Conservation (phyloP, 2,113 vertebrate species). For the Antigone vipio region DNA sequence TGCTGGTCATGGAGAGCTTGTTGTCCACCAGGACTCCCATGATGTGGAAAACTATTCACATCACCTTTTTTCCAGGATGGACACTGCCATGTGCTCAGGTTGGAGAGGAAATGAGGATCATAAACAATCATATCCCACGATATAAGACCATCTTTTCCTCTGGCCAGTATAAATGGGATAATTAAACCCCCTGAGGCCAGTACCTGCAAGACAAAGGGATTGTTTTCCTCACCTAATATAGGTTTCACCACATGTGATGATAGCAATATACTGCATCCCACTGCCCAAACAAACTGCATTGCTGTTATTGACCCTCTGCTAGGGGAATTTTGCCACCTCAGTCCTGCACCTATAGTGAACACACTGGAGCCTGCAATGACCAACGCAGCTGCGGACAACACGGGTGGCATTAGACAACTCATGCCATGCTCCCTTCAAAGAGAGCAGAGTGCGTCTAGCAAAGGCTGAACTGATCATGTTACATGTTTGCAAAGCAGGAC, state of each 20-base stretch:
- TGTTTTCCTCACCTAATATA: background rate
- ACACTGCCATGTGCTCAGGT: background rate
- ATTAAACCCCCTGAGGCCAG: background rate
- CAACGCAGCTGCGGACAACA: rapidly evolving
- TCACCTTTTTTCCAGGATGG: background rate
- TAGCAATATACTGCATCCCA: background rate
- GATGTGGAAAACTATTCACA: background rate
- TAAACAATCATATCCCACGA: background rate
- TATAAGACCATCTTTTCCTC: background rate
- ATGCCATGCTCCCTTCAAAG: background rate
- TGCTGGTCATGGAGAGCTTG: too few relatives aligned
- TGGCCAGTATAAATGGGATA: background rate
- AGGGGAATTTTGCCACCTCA: background rate
- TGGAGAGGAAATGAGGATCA: background rate
- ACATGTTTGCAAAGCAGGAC: background rate
- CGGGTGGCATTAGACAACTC: background rate
- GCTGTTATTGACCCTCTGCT: background rate
- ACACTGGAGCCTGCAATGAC: background rate
- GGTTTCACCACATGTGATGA: background rate
- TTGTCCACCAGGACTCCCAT: too few relatives aligned
- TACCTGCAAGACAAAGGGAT: background rate
- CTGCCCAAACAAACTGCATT: background rate
- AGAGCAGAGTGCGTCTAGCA: background rate
- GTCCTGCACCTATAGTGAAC: background rate
- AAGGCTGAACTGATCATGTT: background rate